phyloP scores from a whole-genome alignment of 2,888 invertebrate species.

The Abrostola triplasia region DNA sequence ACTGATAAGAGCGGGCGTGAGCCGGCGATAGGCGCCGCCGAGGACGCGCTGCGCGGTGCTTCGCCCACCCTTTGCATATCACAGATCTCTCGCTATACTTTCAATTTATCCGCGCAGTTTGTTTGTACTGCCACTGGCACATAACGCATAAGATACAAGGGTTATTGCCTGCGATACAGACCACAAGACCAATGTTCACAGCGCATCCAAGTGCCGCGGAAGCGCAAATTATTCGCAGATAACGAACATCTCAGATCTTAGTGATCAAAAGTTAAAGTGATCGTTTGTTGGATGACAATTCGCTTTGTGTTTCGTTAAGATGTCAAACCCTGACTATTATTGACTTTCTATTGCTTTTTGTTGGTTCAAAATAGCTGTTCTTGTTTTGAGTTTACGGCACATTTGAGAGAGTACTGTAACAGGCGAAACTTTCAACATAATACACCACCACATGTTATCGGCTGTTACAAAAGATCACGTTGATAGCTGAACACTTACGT shows the following conservation, averaged over 20 bases:
- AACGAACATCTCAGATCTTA: neutral
- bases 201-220: slow-evolving; percentile 3
- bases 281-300: neutral
- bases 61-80: slow-evolving; percentile 27
- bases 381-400: neutral
- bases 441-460: neutral
- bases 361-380: neutral
- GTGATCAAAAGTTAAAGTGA: slow-evolving; percentile 1
- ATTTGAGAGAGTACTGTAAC: neutral
- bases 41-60: slow-evolving; percentile 9
- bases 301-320: neutral
- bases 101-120: slow-evolving; percentile 38
- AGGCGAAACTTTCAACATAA: neutral
- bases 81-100: slow-evolving; percentile 30
- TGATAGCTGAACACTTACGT: neutral
- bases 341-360: neutral
- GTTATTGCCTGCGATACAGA: slow-evolving; percentile 11
- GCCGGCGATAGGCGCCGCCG: slow-evolving; percentile 6
- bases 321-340: neutral
- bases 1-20: slow-evolving; percentile 27
- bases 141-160: neutral
- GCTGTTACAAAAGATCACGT: too few species aligned
- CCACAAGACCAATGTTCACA: neutral
- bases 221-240: slow-evolving; percentile 12
- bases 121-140: neutral